A percentile compares a stretch with the other conserved stretches of the same genome.
Evolutionary conservation across 2,113 vertebrate species (phyloP).

Genomic region (Nyctereutes procyonoides): DNA sequence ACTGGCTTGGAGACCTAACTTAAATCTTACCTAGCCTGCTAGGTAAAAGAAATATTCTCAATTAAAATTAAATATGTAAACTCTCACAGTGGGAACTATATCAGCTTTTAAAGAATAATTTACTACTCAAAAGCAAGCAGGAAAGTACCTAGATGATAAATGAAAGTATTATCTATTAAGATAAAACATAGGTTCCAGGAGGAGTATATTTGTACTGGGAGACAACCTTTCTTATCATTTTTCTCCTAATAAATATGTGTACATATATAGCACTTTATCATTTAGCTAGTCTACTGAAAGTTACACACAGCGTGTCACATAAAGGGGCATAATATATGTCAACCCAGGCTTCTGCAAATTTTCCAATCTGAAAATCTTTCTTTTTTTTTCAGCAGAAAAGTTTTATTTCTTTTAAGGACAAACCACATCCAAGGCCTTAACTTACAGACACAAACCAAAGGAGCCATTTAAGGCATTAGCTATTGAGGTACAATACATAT

Average conservation of each 20-base stretch:
- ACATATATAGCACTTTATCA: not conserved
- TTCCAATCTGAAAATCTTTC: not conserved
- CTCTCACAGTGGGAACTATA: conserved; percentile 46
- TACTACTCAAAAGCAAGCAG: conserved; percentile 51
- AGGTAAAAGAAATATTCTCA: conserved; percentile 43
- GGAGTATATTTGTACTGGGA: conserved; percentile 27
- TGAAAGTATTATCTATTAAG: conserved; percentile 47
- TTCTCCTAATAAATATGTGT: conserved; percentile 57
- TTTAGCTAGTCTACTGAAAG: conserved; percentile 31
- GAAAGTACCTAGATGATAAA: conserved; percentile 5
- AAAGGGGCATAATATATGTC: conserved; percentile 46
- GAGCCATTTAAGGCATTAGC: conserved; percentile 83
- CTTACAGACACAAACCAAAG: conserved; percentile 84
- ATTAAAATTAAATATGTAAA: conserved; percentile 59
- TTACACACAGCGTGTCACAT: not conserved
- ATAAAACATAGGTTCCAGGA: conserved; percentile 60
- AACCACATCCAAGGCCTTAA: conserved; percentile 85
- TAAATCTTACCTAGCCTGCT: conserved; percentile 3
- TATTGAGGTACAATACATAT: conserved; percentile 78
- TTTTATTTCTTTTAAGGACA: conserved; percentile 83
- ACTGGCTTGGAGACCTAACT: conserved; percentile 27
- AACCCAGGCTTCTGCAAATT: conserved; percentile 44
- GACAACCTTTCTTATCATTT: conserved; percentile 50
- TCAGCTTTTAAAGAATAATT: conserved; percentile 63
- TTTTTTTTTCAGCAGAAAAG: conserved; percentile 81